Conservation (phyloP, 1,140 invertebrate genomes). For the Plutomurus gul region DNA sequence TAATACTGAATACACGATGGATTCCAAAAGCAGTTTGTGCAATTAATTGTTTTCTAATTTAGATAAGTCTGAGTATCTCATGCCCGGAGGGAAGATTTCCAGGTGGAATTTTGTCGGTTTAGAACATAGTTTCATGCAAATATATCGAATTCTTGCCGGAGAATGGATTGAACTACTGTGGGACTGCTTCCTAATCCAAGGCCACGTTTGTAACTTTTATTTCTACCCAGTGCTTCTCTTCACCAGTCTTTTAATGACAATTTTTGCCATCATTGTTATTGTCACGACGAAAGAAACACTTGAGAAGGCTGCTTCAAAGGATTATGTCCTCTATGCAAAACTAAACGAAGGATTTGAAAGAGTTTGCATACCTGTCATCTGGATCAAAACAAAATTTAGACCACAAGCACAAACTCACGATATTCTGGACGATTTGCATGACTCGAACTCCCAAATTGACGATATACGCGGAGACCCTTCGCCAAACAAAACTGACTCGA, state of each 20-base stretch:
- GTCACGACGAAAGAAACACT: background rate
- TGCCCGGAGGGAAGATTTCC: background rate
- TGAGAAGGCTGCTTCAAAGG: background rate
- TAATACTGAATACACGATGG: too few species aligned
- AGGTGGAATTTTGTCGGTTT: background rate
- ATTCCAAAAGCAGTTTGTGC: too few species aligned
- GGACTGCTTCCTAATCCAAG: background rate
- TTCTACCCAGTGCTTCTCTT: background rate
- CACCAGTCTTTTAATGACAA: background rate
- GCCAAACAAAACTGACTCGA: background rate
- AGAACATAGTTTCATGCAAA: background rate
- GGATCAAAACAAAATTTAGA: background rate
- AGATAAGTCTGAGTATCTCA: background rate
- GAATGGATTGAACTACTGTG: background rate
- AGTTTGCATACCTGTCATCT: background rate
- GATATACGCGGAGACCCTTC: background rate
- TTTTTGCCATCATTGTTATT: too few species aligned
- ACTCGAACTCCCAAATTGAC: background rate
- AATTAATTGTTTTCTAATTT: too few species aligned
- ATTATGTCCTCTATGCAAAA: background rate
- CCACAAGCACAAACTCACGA: background rate
- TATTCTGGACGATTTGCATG: background rate
- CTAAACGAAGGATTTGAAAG: background rate
- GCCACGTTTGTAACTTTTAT: background rate
- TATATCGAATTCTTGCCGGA: background rate